Base-by-base conservation (phyloP, 1,140 invertebrate genomes). In the Epicauta chinensis region DNA sequence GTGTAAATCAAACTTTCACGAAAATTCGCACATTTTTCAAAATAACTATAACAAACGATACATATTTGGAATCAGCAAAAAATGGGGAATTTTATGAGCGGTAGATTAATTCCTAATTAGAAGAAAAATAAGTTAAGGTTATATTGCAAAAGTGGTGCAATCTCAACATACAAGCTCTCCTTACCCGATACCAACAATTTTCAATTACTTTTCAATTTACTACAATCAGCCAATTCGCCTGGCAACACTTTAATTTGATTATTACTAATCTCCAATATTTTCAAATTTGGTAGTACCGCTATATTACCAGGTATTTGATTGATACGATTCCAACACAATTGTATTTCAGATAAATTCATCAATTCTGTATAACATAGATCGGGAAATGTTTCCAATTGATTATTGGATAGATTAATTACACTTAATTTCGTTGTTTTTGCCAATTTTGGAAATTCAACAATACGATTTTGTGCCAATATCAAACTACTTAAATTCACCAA, bases 311-410 rank as follows among this genome's bases (percentile, higher is more conserved):
- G 82, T 17, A 92, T 73, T 46, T 71, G 64, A 38, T 73, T 70
- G 51, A 92, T 84, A 48, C 73, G 56, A 69, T 92, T 92, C 4
- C 76, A 71, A 61, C 78, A 80, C 1, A 86, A 71, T 55, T 78
- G 76, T 12, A 91, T 61, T 65, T 89, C 83, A 14, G 78, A 76
- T 16, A 91, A 71, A 69, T 83, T 81, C 1, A 70, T 66, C 5
- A 88, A 66, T 53, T 77, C 75, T 0, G 72, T 58, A 54, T 77
- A 70, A 59, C 81, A 84, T 9, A 89, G 63, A 41, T 82, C 76
- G 7, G 86, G 80, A 58, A 91, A 83, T 7, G 51, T 51, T 9
- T 72, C 67, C 17, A 91, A 70, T 56, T 80, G 72, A 66, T 91
- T 91, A 44, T 82, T 76, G 0, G 84, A 83, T 15, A 87, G 62